A percentile compares a stretch with the other conserved stretches of the same genome.
Evolutionary conservation across 2,113 vertebrate species (phyloP).

Genomic region (Nibea coibor): DNA sequence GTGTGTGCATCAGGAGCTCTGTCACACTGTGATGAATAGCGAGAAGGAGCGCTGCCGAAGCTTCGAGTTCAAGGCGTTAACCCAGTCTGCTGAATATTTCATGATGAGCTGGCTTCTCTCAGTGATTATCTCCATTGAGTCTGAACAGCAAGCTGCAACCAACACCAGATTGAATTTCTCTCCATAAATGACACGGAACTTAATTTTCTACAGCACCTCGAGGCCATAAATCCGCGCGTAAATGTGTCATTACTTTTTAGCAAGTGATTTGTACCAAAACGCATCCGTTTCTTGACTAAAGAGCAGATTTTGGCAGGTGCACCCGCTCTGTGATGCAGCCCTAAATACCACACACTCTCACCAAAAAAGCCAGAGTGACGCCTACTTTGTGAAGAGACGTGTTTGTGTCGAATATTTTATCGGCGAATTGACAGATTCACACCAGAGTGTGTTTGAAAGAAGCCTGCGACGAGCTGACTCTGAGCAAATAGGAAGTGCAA

Average conservation of each 20-base stretch:
- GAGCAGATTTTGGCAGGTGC: background rate
- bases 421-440: background rate
- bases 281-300: background rate
- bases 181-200: background rate
- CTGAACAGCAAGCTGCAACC: slow-evolving; percentile 23
- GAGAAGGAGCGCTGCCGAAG: slow-evolving; percentile 11
- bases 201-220: background rate
- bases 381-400: background rate
- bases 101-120: slow-evolving; percentile 49
- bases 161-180: slow-evolving; percentile 31
- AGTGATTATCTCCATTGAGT: slow-evolving; percentile 36
- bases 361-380: background rate
- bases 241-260: background rate
- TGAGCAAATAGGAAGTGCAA: slow-evolving; percentile 21
- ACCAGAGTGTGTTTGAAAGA: background rate
- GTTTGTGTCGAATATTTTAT: background rate
- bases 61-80: slow-evolving; percentile 29
- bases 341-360: background rate
- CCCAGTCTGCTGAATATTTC: slow-evolving; percentile 59
- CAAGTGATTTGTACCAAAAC: background rate
- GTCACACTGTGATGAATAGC: slow-evolving; percentile 27
- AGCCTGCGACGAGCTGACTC: background rate
- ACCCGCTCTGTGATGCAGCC: background rate
- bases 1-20: slow-evolving; percentile 81
- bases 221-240: slow-evolving; percentile 2